Evolutionary conservation across 2,797 vertebrate genomes (phyloP), one percentile per base, ranked within the genome.

Genomic region (Threskiornis aethiopicus): DNA sequence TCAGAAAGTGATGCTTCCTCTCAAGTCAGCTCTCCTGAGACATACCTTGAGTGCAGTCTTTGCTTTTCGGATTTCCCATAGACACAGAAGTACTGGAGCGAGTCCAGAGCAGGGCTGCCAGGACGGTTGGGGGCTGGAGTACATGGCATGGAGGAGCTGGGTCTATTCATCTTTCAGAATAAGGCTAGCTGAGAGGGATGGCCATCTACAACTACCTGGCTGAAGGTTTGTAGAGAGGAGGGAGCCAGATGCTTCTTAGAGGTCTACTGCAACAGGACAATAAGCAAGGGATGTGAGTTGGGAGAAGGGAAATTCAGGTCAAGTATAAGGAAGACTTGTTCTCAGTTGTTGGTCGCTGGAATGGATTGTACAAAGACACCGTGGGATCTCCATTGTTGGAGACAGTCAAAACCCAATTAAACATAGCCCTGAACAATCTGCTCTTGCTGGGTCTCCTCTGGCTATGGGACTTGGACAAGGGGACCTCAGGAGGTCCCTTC

Each of bases 331-430:
- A 59, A 49, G 59, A 59, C 10, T 42, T 54, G 3, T 18, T 54
- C 33, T 78, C 13, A 18, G 24, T 12, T 18, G 5, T 8, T 39
- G 11, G 6, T 67, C 11, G 17, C 20, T 3, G 10, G 31, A 57
- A 62, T 4, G 21, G 7, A 16, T 76, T 51, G 42, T 39, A 11
- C 7, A 28, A 51, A 69, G 41, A 4, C 8, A 4, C 6, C 16
- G 4, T 58, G n/a, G 41, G 4, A 19, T 42, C 25, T 59, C 19
- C 20, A 7, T 16, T 1, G 1, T 0, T 78, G 79, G 41, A 81
- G 37, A 33, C 1, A 0, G 24, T 64, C 29, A 86, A 84, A 85
- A 52, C 41, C 6, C 28, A 52, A 0, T 0, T 49, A 44, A 75
- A 29, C 5, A 7, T 16, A 70, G 10, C 49, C 14, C 0, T 67